Evolutionary conservation across 2,797 vertebrate genomes (phyloP), one percentile per base, ranked within the genome.

Genomic region (Poecilia velifera): DNA sequence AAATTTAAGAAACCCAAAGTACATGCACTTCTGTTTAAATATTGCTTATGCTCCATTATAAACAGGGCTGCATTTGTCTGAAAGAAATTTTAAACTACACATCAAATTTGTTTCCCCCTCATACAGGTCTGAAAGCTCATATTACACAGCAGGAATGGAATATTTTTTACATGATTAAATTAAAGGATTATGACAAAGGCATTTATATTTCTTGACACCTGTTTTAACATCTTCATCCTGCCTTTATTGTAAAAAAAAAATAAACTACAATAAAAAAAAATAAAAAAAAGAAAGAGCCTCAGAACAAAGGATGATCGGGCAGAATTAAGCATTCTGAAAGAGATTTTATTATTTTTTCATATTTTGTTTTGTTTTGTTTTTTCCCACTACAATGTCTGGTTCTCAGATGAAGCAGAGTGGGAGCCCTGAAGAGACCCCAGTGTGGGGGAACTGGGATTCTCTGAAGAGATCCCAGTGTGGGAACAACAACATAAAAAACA

Each of bases 371-470:
- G 5, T 1, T 25, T 71, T 73, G 59, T 36, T 72, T 76, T 73
- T 76, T 76, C 47, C 70, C 81, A 74, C 28, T 16, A 41, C 41
- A 28, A 43, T 6, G 10, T 46, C 70, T 80, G 36, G 6, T 45
- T 77, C 25, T 53, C 39, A 34, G n/a, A 72, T 47, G 13, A 46
- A 66, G 73, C 64, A 12, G 76, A 28, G 2, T 68, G 70, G 0
- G 51, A 43, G 41, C 7, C 41, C 41, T 41, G 41, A 41, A 41
- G 41, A 41, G 41, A 41, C 6, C 41, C 41, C 41, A 41, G 36
- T 5, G 36, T 39, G 36, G 36, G 36, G 36, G 36, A 39, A 39
- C 36, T 39, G 36, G 36, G 36, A 39, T 39, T 39, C 36, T 39
- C 36, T 39, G 36, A 39, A 39, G 36, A 39, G 36, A 39, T 39